Evolutionary conservation across 2,888 invertebrate genomes (phyloP).

Genomic region (Venustoraphidia nigricollis): DNA sequence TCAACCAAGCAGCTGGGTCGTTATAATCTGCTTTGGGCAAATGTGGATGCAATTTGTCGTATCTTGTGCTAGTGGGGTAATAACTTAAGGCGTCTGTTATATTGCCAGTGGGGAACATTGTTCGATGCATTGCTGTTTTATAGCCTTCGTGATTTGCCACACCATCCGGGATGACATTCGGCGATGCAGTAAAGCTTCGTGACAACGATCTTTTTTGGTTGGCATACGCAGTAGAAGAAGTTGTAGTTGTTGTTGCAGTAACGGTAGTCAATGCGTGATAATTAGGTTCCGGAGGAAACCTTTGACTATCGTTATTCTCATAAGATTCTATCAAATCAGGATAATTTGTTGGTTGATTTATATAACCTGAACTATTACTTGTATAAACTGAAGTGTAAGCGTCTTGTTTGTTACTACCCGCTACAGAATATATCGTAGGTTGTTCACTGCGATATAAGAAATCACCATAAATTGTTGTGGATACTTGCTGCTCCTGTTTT

Average conservation of each 20-base stretch:
- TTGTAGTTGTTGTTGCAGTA: conserved; percentile 23
- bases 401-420: conserved; percentile 53
- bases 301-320: conserved; percentile 27
- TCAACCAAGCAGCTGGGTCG: conserved; percentile 44
- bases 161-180: conserved; percentile 26
- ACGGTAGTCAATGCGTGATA: conserved; percentile 41
- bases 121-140: conserved; percentile 45
- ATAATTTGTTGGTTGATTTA: conserved; percentile 44
- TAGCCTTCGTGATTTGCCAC: conserved; percentile 46
- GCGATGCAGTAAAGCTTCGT: conserved; percentile 38
- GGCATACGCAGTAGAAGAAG: conserved; percentile 19
- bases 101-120: conserved; percentile 54
- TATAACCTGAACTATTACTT: conserved; percentile 43
- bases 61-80: conserved; percentile 56
- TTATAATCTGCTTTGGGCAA: conserved; percentile 36
- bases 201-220: conserved; percentile 27
- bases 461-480: conserved; percentile 23
- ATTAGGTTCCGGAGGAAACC: conserved; percentile 38
- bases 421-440: conserved; percentile 59
- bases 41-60: conserved; percentile 35
- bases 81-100: conserved; percentile 69
- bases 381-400: conserved; percentile 62
- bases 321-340: conserved; percentile 49
- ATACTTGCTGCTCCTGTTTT: conserved; percentile 20
- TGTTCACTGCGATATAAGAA: conserved; percentile 34